Evolutionary conservation across 2,113 vertebrate genomes (phyloP), one percentile per base, ranked within the genome.

Genomic region (Clarias batrachus): DNA sequence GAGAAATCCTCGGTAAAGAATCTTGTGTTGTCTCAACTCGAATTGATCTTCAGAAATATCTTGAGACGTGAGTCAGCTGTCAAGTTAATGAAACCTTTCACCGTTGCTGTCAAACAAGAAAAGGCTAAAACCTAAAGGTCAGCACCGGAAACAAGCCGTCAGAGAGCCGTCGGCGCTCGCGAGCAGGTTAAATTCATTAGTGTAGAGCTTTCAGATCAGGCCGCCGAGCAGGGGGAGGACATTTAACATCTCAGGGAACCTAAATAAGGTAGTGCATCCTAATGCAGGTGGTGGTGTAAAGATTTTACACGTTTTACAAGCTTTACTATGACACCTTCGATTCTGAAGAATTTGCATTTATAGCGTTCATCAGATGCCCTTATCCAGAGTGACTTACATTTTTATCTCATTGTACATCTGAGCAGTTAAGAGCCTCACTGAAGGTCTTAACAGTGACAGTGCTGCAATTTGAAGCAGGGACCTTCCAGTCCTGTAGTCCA

Each of bases 51-150:
- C 54, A 2, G 33, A 30, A 79, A 33, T 21, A 59, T 30, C 30
- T 33, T 17, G 23, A 2, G 13, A 37, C 5, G 4, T 7, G 17
- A 81, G 62, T 25, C 30, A 81, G 78, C 30, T 62, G 57, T 21
- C 30, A 81, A 41, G 70, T 33, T 84, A 76, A 63, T 62, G 70
- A 84, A 84, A 33, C 13, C 63, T 68, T 56, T 68, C 54, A 33
- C 19, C 21, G 17, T n/a, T 25, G 52, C 78, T 52, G 65, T 57
- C 79, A 30, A 57, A 62, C 13, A 86, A 81, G 66, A 78, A 84
- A 25, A 21, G 56, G 33, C 25, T 19, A 62, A 81, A 86, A 60
- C 65, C 78, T 60, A 86, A 86, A 86, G 52, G 85, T 86, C 85
- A 81, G 33, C 41, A 30, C 71, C 73, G 56, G 78, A 81, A 86